phyloP scores from a whole-genome alignment of 2,888 invertebrate genomes.

The Sarcophaga carnaria region DNA sequence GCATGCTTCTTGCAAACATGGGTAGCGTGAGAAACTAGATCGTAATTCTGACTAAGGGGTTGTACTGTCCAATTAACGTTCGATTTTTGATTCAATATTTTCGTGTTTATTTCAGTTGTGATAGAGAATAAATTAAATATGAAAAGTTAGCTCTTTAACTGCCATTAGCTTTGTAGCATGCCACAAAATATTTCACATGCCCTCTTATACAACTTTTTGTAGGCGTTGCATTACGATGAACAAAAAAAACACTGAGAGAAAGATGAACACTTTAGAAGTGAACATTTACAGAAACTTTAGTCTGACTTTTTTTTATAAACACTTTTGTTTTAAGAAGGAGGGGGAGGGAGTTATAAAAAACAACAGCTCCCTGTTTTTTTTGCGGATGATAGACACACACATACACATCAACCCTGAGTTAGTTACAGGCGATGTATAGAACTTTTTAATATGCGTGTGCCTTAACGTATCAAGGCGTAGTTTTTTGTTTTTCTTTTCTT shows the following conservation, averaged over 20 bases:
- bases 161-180: not conserved
- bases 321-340: not conserved
- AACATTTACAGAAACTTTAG: not conserved
- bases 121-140: too few relatives aligned
- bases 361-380: slow-evolving; percentile 51
- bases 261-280: slow-evolving; percentile 15
- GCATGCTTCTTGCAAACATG: too few relatives aligned
- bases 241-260: not conserved
- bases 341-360: slow-evolving; percentile 29
- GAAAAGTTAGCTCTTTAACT: not conserved
- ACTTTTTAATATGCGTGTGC: slow-evolving; percentile 27
- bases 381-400: not conserved
- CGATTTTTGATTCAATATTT: too few relatives aligned
- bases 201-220: slow-evolving; percentile 26
- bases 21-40: too few relatives aligned
- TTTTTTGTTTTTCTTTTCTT: slow-evolving; percentile 51
- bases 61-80: too few relatives aligned
- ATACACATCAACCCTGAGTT: not conserved
- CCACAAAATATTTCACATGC: not conserved
- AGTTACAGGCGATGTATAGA: not conserved
- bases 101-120: too few relatives aligned
- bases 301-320: not conserved
- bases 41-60: too few relatives aligned
- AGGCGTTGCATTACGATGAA: slow-evolving; percentile 34
- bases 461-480: slow-evolving; percentile 38